A percentile compares a stretch with the other conserved stretches of the same genome.
phyloP scores from a whole-genome alignment of 2,888 invertebrate species.

The Epinotia brunnichana region DNA sequence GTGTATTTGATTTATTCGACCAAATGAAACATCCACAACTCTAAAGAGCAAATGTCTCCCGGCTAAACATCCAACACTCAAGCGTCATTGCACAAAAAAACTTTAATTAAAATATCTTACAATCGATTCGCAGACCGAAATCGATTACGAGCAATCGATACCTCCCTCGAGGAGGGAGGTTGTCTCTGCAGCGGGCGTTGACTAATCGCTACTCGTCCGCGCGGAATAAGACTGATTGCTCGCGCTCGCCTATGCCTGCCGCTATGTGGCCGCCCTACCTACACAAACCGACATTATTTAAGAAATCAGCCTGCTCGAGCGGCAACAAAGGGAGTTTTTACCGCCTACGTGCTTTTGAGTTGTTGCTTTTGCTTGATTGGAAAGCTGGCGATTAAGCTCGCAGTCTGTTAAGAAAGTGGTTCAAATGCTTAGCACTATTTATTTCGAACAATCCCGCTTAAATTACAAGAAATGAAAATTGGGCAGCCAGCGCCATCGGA shows the following conservation, averaged over 20 bases:
- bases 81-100: slow-evolving; percentile 36
- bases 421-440: slow-evolving; percentile 1
- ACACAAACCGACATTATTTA: slow-evolving; percentile 82
- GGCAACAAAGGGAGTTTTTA: slow-evolving; percentile 79
- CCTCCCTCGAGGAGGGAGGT: slow-evolving; percentile 68
- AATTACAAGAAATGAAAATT: neutral
- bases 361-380: slow-evolving; percentile 45
- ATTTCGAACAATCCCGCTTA: neutral
- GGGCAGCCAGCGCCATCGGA: neutral
- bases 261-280: slow-evolving; percentile 76
- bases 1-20: neutral
- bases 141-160: slow-evolving; percentile 81
- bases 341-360: slow-evolving; percentile 73
- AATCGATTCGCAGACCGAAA: slow-evolving; percentile 74
- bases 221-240: slow-evolving; percentile 83
- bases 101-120: slow-evolving; percentile 58
- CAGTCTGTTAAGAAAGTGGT: slow-evolving; percentile 19
- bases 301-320: slow-evolving; percentile 80
- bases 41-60: slow-evolving; percentile 17
- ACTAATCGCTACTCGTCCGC: slow-evolving; percentile 83
- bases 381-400: slow-evolving; percentile 30
- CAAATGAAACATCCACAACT: neutral
- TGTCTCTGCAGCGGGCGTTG: slow-evolving; percentile 83
- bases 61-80: slow-evolving; percentile 20
- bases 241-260: slow-evolving; percentile 79